phyloP scores from a whole-genome alignment of 1,140 invertebrate species.

The Hyphantria cunea region DNA sequence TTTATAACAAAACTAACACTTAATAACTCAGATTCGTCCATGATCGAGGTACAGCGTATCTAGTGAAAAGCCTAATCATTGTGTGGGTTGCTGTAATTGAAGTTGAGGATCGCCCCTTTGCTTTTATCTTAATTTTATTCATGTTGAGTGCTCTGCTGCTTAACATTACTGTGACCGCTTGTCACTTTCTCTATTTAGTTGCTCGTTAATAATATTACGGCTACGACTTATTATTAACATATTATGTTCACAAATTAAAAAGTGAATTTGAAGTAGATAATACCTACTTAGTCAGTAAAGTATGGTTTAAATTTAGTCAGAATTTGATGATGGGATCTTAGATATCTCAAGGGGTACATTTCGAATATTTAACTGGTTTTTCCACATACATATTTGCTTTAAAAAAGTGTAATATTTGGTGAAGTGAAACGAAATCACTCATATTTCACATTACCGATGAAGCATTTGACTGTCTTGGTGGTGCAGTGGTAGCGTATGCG shows the following conservation, averaged over 20 bases:
- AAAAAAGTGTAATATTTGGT: too few relatives aligned
- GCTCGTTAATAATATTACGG: constrained; percentile 47
- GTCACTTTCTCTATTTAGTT: constrained; percentile 71
- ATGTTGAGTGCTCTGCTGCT: constrained; percentile 58
- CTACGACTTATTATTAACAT: constrained; percentile 50
- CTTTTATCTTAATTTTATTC: constrained; percentile 79
- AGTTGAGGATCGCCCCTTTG: constrained; percentile 61
- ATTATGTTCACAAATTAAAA: constrained; percentile 22
- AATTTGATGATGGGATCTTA: too few relatives aligned
- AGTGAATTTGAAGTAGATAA: background rate
- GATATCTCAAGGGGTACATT: too few relatives aligned
- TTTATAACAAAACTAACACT: constrained; percentile 74
- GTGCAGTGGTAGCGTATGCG: too few relatives aligned
- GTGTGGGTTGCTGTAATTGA: constrained; percentile 76
- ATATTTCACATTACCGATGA: too few relatives aligned
- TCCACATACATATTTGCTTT: too few relatives aligned
- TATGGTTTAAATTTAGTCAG: too few relatives aligned
- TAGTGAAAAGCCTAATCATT: constrained; percentile 74
- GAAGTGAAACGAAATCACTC: too few relatives aligned
- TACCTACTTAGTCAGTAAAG: too few relatives aligned
- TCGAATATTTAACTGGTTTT: too few relatives aligned
- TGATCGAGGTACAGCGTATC: constrained; percentile 49
- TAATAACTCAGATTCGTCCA: constrained; percentile 59
- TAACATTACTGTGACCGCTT: constrained; percentile 75
- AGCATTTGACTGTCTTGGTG: too few relatives aligned